phyloP scores from a whole-genome alignment of 2,888 invertebrate genomes.

The Hyposoter dolosus region DNA sequence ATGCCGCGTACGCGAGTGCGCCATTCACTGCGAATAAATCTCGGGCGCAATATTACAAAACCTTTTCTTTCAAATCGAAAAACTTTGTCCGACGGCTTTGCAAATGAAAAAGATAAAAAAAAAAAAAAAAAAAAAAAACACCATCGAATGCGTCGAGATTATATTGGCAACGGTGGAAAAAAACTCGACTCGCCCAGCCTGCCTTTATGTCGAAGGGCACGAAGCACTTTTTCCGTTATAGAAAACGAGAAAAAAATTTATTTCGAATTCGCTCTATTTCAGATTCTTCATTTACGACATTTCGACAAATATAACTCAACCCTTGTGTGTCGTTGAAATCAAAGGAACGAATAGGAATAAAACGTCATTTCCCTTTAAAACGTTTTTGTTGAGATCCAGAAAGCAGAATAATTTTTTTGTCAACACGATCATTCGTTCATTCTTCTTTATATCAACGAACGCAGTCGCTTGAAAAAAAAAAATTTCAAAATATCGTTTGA shows the following conservation, averaged over 20 bases:
- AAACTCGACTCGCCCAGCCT: conserved; percentile 38
- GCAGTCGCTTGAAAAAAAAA: no score
- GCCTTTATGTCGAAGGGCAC: background rate
- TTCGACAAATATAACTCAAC: no score
- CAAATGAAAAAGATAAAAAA: background rate
- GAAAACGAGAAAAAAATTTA: background rate
- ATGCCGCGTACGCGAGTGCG: background rate
- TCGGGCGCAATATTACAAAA: conserved; percentile 3
- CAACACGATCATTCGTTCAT: no score
- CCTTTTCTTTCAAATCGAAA: conserved; percentile 12
- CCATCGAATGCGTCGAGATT: conserved; percentile 6
- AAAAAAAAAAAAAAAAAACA: background rate
- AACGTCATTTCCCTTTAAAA: no score
- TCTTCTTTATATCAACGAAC: no score
- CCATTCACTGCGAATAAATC: conserved; percentile 9
- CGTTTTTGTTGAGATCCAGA: no score
- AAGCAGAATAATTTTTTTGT: no score
- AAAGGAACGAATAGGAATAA: no score
- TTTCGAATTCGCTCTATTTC: no score
- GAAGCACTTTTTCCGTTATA: background rate
- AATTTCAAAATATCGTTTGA: no score
- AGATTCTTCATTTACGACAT: no score
- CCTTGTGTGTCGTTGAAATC: no score
- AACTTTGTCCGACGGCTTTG: background rate
- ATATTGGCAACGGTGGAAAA: conserved; percentile 39